Base-by-base conservation (phyloP, 2,888 invertebrate genomes). In the Leptinotarsa peninsularis region DNA sequence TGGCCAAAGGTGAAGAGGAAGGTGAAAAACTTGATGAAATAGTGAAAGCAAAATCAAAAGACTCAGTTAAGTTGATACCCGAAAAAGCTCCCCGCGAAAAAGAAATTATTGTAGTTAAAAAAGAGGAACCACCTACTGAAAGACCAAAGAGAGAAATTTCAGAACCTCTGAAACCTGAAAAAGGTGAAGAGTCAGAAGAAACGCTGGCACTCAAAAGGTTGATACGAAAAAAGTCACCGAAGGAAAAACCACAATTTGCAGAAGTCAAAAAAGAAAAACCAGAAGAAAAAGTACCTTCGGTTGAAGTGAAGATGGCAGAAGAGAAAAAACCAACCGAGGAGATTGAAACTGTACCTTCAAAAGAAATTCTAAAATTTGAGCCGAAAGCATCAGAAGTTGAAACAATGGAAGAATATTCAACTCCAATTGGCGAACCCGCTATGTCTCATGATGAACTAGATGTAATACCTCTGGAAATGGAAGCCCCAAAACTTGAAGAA, bases 111-210 rank as follows among this genome's bases (percentile, higher is more conserved):
- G 17, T 17, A 17, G 14, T 13, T 33, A 27, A 56, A 27, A 54
- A 14, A 49, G 67, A 60, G 71, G 69, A 21, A 66, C 67, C 49
- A 70, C 67, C 10, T 69, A 74, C 18, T 71, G 72, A 27, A 71
- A 72, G 54, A 33, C 67, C 14, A 56, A 21, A 23, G 72, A 72
- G 4, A 68, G 72, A 66, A 13, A 70, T 18, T 17, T 43, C 69
- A 21, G 58, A n/a, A 43, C 43, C 43, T 43, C 43, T 5, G 43
- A 13, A 43, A 43, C 43, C 43, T 3, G 69, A 56, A 15, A 21
- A 49, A 43, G n/a, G 4, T 27, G 66, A 54, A 21, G 69, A 54
- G 21, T 14, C 5, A n/a, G 67, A 50, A 33, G 49, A 54, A 49
- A 43, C 23, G 15, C 27, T 23, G 5, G 54, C 18, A 18, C 54